phyloP scores from a whole-genome alignment of 2,113 vertebrate species.

The Lanius collurio region DNA sequence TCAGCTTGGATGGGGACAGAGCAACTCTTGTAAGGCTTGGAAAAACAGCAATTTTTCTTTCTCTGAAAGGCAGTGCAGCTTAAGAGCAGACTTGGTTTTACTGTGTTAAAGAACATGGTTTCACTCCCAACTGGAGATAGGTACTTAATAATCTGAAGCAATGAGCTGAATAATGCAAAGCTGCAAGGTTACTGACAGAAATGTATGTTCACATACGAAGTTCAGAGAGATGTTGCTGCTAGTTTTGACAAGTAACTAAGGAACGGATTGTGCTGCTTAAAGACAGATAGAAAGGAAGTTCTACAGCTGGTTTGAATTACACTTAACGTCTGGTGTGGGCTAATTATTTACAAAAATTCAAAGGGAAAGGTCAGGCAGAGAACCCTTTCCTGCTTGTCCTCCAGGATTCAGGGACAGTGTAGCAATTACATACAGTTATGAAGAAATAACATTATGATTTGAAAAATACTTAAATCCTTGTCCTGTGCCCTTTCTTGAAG shows the following conservation, averaged over 20 bases:
- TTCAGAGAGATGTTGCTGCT: background rate
- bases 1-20: background rate
- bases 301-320: constrained; percentile 24
- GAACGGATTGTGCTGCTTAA: background rate
- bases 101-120: background rate
- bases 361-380: constrained; percentile 16
- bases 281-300: constrained; percentile 10
- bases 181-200: background rate
- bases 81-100: background rate
- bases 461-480: background rate
- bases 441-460: background rate
- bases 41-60: background rate
- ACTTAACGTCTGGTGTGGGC: background rate
- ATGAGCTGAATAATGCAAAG: background rate
- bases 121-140: background rate
- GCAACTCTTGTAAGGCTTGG: background rate
- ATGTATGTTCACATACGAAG: background rate
- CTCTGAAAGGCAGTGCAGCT: background rate
- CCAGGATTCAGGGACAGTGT: background rate
- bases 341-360: constrained; percentile 46
- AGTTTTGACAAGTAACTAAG: background rate
- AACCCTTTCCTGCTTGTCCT: background rate
- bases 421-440: background rate
- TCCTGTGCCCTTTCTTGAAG: background rate
- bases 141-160: background rate